Evolutionary conservation across 2,888 invertebrate genomes (phyloP).

Genomic region (Sarcophaga subvicina): DNA sequence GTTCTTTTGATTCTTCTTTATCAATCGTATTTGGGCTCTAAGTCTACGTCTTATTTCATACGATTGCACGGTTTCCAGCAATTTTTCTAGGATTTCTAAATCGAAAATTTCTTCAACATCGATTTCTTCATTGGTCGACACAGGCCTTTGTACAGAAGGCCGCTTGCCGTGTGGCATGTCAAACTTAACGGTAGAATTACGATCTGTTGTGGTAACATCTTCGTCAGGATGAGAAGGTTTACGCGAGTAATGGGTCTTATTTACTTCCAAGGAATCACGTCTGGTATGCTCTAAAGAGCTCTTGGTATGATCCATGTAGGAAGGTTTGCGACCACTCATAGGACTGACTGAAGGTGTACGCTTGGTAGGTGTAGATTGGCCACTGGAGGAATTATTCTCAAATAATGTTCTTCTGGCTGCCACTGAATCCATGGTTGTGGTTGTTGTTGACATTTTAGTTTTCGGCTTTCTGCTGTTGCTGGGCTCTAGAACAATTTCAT

Average conservation of each 20-base stretch:
- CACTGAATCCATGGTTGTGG: conserved; percentile 75
- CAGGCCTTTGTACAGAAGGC: conserved; percentile 81
- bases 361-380: conserved; percentile 48
- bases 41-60: conserved; percentile 91
- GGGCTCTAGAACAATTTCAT: conserved; percentile 76
- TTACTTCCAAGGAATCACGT: conserved; percentile 80
- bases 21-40: conserved; percentile 88
- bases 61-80: conserved; percentile 89
- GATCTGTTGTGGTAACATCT: conserved; percentile 79
- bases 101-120: conserved; percentile 89
- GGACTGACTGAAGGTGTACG: conserved; percentile 49
- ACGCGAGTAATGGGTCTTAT: conserved; percentile 77
- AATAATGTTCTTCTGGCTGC: conserved; percentile 79
- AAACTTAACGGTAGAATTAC: conserved; percentile 85
- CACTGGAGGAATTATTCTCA: conserved; percentile 72
- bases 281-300: conserved; percentile 80
- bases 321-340: conserved; percentile 76
- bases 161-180: conserved; percentile 84
- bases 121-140: conserved; percentile 82
- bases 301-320: conserved; percentile 81
- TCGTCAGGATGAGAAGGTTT: conserved; percentile 76
- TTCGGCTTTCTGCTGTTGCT: not conserved
- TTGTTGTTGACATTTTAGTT: conserved; percentile 64
- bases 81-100: conserved; percentile 86
- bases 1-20: conserved; percentile 86